A percentile compares a stretch with the other conserved stretches of the same genome.
phyloP scores from a whole-genome alignment of 2,113 vertebrate species.

The Pachypanchax playfairii region DNA sequence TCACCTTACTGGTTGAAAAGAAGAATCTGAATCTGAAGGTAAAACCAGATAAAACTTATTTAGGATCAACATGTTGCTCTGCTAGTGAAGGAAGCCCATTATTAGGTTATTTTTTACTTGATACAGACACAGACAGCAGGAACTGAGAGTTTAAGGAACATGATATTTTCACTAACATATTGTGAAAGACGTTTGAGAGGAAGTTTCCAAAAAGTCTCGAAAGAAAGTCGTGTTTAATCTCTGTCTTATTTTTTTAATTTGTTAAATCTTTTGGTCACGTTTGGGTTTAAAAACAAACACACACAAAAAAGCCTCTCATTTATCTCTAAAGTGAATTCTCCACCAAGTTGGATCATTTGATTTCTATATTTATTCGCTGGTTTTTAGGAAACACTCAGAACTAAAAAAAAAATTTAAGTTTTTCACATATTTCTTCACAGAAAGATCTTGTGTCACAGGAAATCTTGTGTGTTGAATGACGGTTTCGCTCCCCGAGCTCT shows the following conservation, averaged over 20 bases:
- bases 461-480: not conserved
- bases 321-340: not conserved
- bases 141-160: not conserved
- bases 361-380: no score
- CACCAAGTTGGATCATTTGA: not conserved
- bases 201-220: no score
- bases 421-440: no score
- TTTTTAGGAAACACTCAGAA: no score
- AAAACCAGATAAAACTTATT: not conserved
- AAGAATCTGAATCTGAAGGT: not conserved
- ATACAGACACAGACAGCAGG: not conserved
- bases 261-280: no score
- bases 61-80: not conserved
- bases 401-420: no score
- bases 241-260: no score
- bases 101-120: not conserved
- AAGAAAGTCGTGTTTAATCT: no score
- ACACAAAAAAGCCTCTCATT: no score
- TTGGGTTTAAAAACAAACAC: no score
- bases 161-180: not conserved
- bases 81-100: not conserved
- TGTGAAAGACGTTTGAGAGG: no score
- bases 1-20: not conserved
- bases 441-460: no score
- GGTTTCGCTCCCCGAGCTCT: not conserved